Base-by-base conservation (phyloP, 2,888 invertebrate species). In the Acholoe squamosa region DNA sequence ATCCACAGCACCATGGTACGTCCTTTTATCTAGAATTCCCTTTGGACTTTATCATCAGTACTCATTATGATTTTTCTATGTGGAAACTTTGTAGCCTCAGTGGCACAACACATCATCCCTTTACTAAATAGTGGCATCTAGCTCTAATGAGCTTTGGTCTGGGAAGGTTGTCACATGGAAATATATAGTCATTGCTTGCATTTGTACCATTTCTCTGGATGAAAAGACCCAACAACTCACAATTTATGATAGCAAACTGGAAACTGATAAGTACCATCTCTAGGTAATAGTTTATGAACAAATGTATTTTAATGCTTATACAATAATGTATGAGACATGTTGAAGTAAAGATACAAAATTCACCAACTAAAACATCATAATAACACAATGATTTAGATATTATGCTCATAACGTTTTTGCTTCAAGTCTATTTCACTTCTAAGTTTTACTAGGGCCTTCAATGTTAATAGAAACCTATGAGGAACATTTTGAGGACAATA, bases 341-440 rank as follows among this genome's bases (percentile, higher is more conserved):
- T 71, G 14, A 71, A 71, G 71, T 0, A 71, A 28, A 25, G 28
- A 28, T 71, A 71, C 28, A 14, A 7, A 71, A 71, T 14, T 5
- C 25, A 25, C 3, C 19, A 71, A 28, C 28, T 28, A 25, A 25
- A 22, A 71, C 16, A 71, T 71, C 3, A 7, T 14, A 14, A 71
- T 28, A 28, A 28, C 3, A 71, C 71, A 28, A n/a, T 71, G 3
- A 71, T 71, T 28, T 71, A 25, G 25, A 71, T 28, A 71, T 28
- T 28, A 71, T 71, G 28, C 61, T 61, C 14, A 28, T 71, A 1
- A 0, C 28, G 1, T 71, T 71, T 71, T 28, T 3, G 1, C 12
- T 71, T 71, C 71, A 71, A 71, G 71, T 28, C 71, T 71, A 71
- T 0, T 71, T 71, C 71, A 71, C 71, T 25, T 71, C n/a, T n/a